Conservation (phyloP, 2,797 vertebrate genomes). For the Chrysolophus pictus region DNA sequence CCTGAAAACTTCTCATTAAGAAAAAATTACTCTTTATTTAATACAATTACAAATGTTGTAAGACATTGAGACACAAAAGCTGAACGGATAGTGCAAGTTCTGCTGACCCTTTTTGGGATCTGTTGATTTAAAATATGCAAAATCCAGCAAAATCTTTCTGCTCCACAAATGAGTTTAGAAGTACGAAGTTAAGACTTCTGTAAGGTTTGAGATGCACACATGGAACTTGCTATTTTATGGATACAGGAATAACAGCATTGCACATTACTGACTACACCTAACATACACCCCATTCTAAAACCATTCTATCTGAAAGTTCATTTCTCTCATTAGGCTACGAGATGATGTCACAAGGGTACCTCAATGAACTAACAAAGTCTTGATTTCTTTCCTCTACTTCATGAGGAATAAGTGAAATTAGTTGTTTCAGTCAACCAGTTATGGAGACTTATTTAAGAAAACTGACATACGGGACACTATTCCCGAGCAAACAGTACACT, state of each 20-base stretch:
- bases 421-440: not conserved
- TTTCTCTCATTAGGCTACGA: not conserved
- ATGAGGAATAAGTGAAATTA: not conserved
- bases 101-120: not conserved
- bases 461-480: not conserved
- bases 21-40: not conserved
- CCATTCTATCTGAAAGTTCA: not conserved
- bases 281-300: not conserved
- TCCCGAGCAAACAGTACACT: not conserved
- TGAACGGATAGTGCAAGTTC: not conserved
- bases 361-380: not conserved
- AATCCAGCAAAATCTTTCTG: not conserved
- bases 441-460: fast-evolving
- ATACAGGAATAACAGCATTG: not conserved
- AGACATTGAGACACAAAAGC: not conserved
- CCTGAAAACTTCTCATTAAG: not conserved
- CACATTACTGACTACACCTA: not conserved
- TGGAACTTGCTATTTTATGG: not conserved
- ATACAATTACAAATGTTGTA: not conserved
- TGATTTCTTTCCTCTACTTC: not conserved
- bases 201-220: not conserved
- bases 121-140: not conserved
- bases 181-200: not conserved
- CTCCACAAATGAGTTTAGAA: not conserved
- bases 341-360: not conserved